phyloP scores from a whole-genome alignment of 2,888 invertebrate genomes.

The Tipula vernalis region DNA sequence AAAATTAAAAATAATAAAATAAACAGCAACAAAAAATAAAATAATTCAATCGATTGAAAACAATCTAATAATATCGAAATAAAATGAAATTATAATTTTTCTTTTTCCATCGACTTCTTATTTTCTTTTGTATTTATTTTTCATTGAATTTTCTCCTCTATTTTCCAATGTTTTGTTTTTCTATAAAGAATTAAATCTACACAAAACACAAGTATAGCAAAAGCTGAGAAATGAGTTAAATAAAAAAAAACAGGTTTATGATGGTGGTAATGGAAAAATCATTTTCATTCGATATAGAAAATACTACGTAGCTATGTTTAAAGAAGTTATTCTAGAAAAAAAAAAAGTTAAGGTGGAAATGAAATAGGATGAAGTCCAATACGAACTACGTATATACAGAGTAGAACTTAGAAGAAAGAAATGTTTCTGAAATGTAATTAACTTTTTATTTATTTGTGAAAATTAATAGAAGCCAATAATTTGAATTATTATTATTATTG shows the following conservation, averaged over 20 bases:
- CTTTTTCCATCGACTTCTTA: neutral
- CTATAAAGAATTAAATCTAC: neutral
- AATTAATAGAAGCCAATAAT: conserved; percentile 10
- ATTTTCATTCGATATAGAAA: neutral
- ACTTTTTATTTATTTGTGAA: conserved; percentile 7
- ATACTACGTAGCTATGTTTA: neutral
- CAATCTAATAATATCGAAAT: neutral
- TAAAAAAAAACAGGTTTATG: neutral
- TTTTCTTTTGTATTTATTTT: neutral
- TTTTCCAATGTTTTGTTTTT: neutral
- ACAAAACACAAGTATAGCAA: neutral
- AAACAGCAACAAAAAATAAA: neutral
- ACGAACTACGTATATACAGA: neutral
- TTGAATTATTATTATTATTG: neutral
- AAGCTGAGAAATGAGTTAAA: neutral
- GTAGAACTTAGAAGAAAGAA: neutral
- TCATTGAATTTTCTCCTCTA: neutral
- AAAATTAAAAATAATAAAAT: neutral
- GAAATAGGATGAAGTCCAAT: neutral
- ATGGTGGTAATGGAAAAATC: neutral
- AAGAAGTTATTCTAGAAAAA: neutral
- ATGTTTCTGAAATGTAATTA: conserved; percentile 10
- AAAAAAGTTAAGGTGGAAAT: neutral
- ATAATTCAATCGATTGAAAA: conserved; percentile 4
- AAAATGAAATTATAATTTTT: neutral